Conservation (phyloP, 1,140 invertebrate genomes). For the Harlomillsia oculata region DNA sequence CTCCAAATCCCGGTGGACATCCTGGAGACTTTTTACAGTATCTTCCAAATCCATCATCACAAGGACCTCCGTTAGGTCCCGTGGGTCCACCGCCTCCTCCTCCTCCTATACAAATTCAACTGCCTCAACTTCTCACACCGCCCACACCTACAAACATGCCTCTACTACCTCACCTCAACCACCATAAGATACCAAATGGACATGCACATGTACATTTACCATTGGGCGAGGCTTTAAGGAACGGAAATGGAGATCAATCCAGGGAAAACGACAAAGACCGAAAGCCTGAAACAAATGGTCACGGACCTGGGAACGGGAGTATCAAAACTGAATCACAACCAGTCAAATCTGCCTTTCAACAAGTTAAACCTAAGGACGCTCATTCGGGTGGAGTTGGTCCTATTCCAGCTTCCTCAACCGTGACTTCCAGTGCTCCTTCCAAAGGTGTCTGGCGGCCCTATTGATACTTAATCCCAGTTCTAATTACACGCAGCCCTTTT, state of each 20-base stretch:
- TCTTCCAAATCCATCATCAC: neutral
- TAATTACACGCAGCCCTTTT: neutral
- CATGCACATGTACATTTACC: no score
- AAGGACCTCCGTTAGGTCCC: neutral
- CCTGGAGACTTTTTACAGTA: neutral
- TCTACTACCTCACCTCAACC: no score
- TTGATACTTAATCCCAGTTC: neutral
- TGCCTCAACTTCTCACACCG: neutral
- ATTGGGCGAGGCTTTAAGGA: no score
- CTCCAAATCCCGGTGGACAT: neutral
- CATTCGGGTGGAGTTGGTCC: conserved; percentile 15
- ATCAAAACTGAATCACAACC: no score
- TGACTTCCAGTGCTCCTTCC: conserved; percentile 24
- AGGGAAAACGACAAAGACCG: no score
- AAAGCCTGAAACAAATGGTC: no score
- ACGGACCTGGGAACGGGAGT: no score
- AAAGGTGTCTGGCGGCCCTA: conserved; percentile 34
- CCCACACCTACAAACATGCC: neutral
- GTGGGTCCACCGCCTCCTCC: neutral
- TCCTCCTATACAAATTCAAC: conserved; percentile 1
- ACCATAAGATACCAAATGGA: no score
- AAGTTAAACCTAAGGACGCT: conserved; percentile 30
- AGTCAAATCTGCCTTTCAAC: conserved; percentile 30
- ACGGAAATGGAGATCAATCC: no score
- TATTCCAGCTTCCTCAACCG: neutral